Conservation (phyloP, 1,140 invertebrate species). For the Apis dorsata region DNA sequence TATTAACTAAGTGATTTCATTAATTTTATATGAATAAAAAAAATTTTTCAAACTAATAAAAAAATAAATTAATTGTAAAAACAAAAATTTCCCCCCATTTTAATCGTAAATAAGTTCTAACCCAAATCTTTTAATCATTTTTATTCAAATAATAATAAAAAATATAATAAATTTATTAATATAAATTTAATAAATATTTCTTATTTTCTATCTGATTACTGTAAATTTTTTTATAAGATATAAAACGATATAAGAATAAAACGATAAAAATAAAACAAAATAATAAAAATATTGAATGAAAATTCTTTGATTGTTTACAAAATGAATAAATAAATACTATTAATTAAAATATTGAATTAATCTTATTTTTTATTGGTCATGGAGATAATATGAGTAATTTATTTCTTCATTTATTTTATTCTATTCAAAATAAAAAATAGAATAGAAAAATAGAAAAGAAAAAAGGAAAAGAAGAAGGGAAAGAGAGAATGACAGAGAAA, state of each 20-base stretch:
- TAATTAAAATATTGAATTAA: neutral
- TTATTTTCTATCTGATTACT: neutral
- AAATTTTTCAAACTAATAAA: neutral
- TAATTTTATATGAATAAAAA: too few relatives aligned
- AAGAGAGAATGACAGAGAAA: too few relatives aligned
- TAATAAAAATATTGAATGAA: neutral
- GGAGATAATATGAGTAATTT: neutral
- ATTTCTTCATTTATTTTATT: neutral
- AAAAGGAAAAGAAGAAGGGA: too few relatives aligned
- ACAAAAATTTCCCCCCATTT: neutral
- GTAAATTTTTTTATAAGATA: neutral
- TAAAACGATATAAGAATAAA: neutral
- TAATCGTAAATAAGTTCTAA: neutral
- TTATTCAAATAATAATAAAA: neutral
- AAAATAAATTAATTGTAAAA: neutral
- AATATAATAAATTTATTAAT: too few relatives aligned
- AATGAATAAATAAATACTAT: neutral
- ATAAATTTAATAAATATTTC: neutral
- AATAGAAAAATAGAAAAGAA: too few relatives aligned
- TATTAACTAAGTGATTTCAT: too few relatives aligned
- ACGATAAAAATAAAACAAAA: neutral
- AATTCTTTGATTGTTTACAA: too few relatives aligned
- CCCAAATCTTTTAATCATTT: neutral
- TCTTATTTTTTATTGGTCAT: neutral
- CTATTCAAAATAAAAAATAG: neutral